These are phyloP conservation scores for cat (Felis catus) DNA, from an alignment of 2,113 vertebrate genomes.

Conservation along the genomic window F.catus_Fca126_mat1.0 CM031415.1:185824001-185824500, in stretches of 20 bases:
- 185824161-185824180: conserved; percentile 21
- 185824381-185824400: neutral
- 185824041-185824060: neutral
- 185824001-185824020: neutral
- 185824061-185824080: neutral
- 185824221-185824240: neutral
- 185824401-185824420: neutral
- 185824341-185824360: neutral
- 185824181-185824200: conserved; percentile 28
- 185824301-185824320: neutral
- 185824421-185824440: neutral
- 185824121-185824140: neutral
- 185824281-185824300: neutral
- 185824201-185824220: conserved; percentile 4
- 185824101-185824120: neutral
- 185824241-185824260: neutral
- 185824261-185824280: neutral
- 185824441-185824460: neutral
- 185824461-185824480: neutral
- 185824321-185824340: neutral
- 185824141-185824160: neutral
- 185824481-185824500: neutral
- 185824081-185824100: neutral
- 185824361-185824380: neutral
- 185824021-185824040: neutral